These are phyloP conservation scores for Ctenodactylus gundi DNA, from an alignment of 2,113 vertebrate species.

Conservation along the genomic window DNA sequence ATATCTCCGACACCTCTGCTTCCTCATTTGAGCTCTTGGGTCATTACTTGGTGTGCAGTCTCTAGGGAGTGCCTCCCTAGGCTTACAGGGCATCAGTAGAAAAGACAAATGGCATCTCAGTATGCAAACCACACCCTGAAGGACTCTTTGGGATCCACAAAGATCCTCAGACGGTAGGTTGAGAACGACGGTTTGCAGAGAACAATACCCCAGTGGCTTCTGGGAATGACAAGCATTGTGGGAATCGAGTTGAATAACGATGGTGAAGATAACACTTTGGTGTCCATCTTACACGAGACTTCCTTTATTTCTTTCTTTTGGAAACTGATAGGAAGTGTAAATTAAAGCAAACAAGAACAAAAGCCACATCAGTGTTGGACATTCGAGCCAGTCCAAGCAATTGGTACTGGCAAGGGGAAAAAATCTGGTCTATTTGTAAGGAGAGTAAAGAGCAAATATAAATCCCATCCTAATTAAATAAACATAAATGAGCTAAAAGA, in stretches of 20 bases:
- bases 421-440: neutral
- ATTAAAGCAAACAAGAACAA: neutral
- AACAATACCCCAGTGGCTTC: too few relatives aligned
- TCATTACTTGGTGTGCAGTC: rapidly evolving
- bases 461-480: neutral
- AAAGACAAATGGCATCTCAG: neutral
- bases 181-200: neutral
- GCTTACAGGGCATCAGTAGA: neutral
- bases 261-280: neutral
- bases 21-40: neutral
- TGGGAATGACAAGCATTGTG: too few relatives aligned
- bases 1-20: neutral
- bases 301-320: too few relatives aligned
- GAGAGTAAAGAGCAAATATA: neutral
- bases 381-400: neutral
- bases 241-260: neutral
- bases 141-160: neutral
- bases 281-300: neutral
- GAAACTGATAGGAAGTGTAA: neutral
- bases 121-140: neutral
- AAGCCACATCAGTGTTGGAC: neutral
- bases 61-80: neutral
- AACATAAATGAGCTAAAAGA: neutral
- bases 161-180: neutral
- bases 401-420: neutral